phyloP scores from a whole-genome alignment of 2,797 vertebrate genomes.

The Oceanodroma leucorhoa region DNA sequence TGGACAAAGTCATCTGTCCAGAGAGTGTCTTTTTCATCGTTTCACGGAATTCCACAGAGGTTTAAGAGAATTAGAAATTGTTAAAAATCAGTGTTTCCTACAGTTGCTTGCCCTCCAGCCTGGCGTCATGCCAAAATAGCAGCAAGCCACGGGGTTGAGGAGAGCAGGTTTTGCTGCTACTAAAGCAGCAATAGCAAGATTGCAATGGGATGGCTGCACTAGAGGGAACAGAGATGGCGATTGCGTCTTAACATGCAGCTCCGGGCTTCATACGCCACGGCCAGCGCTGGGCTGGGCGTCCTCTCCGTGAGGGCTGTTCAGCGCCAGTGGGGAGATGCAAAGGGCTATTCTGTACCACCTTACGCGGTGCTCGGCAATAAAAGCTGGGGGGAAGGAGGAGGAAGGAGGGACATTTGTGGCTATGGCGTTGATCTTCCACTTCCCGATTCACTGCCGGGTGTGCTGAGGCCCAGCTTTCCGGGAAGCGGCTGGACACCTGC shows the following conservation, averaged over 20 bases:
- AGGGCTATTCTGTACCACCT: background rate
- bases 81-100: background rate
- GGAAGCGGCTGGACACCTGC: background rate
- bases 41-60: background rate
- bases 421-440: background rate
- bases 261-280: fast-evolving
- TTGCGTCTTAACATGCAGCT: fast-evolving
- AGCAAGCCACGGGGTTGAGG: background rate
- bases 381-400: background rate
- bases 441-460: fast-evolving
- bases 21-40: background rate
- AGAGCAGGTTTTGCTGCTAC: background rate
- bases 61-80: background rate
- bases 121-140: fast-evolving
- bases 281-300: background rate
- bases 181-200: fast-evolving
- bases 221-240: fast-evolving
- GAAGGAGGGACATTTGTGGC: background rate
- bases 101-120: background rate
- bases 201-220: background rate
- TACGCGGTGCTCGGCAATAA: fast-evolving
- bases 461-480: background rate
- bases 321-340: background rate
- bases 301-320: fast-evolving
- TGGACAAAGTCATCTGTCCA: background rate